A percentile compares a stretch with the other conserved stretches of the same genome.
phyloP scores from a whole-genome alignment of 2,113 vertebrate genomes.

The Sisor rabdophorus region DNA sequence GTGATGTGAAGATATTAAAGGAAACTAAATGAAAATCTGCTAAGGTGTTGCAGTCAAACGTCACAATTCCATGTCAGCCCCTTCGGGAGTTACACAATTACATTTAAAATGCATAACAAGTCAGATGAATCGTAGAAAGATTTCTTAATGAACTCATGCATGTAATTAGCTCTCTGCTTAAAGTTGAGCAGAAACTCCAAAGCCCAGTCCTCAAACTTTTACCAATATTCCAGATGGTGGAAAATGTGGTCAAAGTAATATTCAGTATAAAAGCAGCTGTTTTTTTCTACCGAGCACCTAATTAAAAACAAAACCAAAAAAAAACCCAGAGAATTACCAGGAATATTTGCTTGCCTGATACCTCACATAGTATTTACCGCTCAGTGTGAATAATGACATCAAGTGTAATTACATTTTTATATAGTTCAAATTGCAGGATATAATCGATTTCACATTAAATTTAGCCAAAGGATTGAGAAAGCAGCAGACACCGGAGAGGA shows the following conservation, averaged over 20 bases:
- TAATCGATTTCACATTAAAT: conserved; percentile 27
- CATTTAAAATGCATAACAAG: conserved; percentile 18
- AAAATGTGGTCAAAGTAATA: conserved; percentile 1
- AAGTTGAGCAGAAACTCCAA: neutral
- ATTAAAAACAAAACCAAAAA: conserved; percentile 12
- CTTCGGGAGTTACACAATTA: neutral
- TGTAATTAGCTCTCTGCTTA: neutral
- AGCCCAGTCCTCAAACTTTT: neutral
- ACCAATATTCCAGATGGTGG: neutral
- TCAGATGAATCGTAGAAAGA: neutral
- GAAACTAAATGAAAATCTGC: neutral
- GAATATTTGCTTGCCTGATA: conserved; percentile 33
- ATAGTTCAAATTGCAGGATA: conserved; percentile 30
- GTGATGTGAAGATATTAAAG: neutral
- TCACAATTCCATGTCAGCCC: neutral
- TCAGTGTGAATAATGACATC: conserved; percentile 37
- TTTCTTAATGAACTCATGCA: conserved; percentile 15
- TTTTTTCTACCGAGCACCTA: conserved; percentile 24
- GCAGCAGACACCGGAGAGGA: conserved; percentile 17
- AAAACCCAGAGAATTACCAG: conserved; percentile 12
- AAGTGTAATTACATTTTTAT: conserved; percentile 11
- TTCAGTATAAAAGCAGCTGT: neutral
- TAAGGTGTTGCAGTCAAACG: neutral
- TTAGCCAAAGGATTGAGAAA: conserved; percentile 20
- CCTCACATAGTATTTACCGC: conserved; percentile 27